phyloP scores from a whole-genome alignment of 2,113 vertebrate species.

The Psittacus erithacus region DNA sequence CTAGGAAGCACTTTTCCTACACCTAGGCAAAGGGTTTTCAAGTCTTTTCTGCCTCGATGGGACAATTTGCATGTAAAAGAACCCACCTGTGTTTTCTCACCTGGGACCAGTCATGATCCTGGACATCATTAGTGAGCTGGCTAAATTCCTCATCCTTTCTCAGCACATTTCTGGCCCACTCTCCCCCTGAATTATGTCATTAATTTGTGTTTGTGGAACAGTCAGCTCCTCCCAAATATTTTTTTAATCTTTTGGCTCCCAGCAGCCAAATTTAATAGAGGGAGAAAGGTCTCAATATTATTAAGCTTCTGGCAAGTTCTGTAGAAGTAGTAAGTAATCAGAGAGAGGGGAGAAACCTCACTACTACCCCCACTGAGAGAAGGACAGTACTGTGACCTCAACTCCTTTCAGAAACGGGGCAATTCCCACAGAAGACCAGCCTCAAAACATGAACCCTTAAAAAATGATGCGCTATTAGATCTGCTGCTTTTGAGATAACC shows the following conservation, averaged over 20 bases:
- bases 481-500: neutral
- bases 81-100: neutral
- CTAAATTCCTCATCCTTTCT: neutral
- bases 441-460: neutral
- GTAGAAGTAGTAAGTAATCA: neutral
- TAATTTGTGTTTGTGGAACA: constrained; percentile 5
- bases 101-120: neutral
- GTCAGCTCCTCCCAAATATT: constrained; percentile 13
- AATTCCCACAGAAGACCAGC: neutral
- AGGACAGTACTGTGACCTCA: neutral
- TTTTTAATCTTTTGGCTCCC: neutral
- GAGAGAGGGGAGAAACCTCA: neutral
- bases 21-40: neutral
- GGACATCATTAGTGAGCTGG: neutral
- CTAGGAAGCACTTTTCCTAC: neutral
- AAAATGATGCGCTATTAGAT: neutral
- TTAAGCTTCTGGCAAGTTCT: constrained; percentile 5
- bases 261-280: neutral
- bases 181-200: neutral
- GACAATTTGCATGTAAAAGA: neutral
- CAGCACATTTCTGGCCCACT: neutral
- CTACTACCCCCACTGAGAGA: neutral
- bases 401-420: neutral
- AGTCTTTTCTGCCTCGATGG: neutral
- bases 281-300: neutral